phyloP scores from a whole-genome alignment of 2,113 vertebrate species.

The Atlantisia rogersi region DNA sequence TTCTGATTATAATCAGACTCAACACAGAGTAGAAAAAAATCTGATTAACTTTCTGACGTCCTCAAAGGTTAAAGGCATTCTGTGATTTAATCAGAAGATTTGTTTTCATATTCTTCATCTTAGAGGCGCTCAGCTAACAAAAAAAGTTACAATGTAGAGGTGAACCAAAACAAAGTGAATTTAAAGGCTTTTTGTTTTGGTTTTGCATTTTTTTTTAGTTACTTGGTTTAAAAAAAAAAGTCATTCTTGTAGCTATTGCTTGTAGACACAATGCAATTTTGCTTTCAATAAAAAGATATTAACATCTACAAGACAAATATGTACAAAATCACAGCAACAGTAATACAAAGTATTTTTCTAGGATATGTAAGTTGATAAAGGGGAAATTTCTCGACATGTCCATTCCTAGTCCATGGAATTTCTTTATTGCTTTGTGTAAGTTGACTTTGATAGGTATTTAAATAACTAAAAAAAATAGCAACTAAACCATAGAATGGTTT shows the following conservation, averaged over 20 bases:
- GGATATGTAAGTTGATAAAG: neutral
- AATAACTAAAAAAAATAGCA: neutral
- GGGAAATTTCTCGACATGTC: neutral
- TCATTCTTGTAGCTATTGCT: neutral
- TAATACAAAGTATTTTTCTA: neutral
- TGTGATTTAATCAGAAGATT: neutral
- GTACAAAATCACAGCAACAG: neutral
- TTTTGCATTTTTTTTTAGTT: neutral
- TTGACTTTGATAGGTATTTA: neutral
- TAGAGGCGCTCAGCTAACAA: neutral
- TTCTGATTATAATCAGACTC: neutral
- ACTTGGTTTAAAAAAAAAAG: neutral
- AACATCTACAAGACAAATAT: neutral
- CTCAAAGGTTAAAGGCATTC: neutral
- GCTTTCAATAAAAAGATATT: neutral
- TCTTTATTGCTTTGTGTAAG: neutral
- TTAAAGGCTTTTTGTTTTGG: too few relatives aligned
- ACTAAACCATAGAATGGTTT: neutral
- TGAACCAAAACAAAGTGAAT: neutral
- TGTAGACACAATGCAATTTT: neutral
- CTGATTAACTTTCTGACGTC: neutral
- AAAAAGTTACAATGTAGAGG: neutral
- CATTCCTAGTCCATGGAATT: neutral
- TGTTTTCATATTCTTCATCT: neutral
- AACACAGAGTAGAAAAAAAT: neutral